phyloP scores from a whole-genome alignment of 2,797 vertebrate genomes.

The Thripadectes ignobilis region DNA sequence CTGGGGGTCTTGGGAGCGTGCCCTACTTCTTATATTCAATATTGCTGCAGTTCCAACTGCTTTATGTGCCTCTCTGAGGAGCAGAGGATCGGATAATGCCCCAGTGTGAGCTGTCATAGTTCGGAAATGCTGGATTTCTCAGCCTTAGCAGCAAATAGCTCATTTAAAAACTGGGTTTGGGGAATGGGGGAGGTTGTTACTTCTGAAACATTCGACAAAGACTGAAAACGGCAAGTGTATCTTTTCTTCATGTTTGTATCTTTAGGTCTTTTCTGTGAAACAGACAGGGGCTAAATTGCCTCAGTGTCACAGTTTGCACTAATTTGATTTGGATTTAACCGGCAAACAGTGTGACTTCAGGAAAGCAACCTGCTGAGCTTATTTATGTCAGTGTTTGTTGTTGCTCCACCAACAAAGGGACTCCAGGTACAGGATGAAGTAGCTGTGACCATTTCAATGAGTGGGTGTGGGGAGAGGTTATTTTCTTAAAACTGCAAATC shows the following conservation, averaged over 20 bases:
- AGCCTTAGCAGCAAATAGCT: neutral
- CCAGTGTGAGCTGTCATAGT: neutral
- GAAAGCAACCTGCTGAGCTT: neutral
- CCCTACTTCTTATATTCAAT: neutral
- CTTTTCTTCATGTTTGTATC: neutral
- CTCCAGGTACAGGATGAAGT: neutral
- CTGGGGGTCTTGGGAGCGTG: neutral
- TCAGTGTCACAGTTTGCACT: neutral
- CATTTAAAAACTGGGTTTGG: neutral
- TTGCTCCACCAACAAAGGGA: neutral
- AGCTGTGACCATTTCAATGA: neutral
- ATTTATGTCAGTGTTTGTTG: neutral
- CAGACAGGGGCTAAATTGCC: neutral
- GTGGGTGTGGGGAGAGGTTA: neutral
- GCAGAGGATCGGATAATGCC: neutral
- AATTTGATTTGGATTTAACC: neutral
- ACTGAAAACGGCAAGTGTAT: neutral
- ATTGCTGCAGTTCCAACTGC: neutral
- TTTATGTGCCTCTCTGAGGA: neutral
- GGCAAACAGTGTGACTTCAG: neutral
- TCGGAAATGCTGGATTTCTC: neutral
- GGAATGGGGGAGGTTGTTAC: neutral
- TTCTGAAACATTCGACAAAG: neutral
- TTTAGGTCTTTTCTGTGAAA: neutral
- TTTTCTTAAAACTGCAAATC: neutral